These are phyloP conservation scores for Oscheius sp. DNA, from an alignment of 2,888 invertebrate species.

Conservation along the genomic window DNA sequence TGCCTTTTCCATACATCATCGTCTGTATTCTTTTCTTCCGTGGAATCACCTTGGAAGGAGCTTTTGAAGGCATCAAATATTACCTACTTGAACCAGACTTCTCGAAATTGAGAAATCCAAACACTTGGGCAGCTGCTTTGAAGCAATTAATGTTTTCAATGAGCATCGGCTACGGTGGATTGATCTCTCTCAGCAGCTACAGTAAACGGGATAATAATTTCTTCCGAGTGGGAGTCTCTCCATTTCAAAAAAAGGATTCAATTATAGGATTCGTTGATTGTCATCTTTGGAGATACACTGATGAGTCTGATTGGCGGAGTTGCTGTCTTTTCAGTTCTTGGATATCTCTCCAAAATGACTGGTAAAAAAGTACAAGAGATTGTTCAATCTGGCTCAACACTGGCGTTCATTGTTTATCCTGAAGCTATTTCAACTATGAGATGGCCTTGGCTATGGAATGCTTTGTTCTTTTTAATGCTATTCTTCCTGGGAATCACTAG, in stretches of 20 bases:
- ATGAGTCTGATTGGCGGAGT: conserved; percentile 53
- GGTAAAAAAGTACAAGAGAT: conserved; percentile 35
- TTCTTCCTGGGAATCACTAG: conserved; percentile 70
- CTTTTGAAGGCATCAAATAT: conserved; percentile 48
- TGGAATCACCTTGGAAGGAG: conserved; percentile 56
- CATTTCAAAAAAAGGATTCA: neutral
- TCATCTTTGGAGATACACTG: conserved; percentile 58
- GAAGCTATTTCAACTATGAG: conserved; percentile 70
- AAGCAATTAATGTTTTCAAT: conserved; percentile 63
- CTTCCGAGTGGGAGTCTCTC: conserved; percentile 38
- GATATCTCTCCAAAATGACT: conserved; percentile 44
- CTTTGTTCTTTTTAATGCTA: conserved; percentile 71
- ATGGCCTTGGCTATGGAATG: conserved; percentile 70
- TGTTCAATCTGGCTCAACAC: conserved; percentile 67
- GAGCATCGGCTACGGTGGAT: conserved; percentile 60
- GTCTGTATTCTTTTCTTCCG: conserved; percentile 48
- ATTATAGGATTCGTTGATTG: conserved; percentile 54
- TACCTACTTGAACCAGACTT: conserved; percentile 45
- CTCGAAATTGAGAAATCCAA: conserved; percentile 34
- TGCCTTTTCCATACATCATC: conserved; percentile 36
- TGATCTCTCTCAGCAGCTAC: conserved; percentile 60
- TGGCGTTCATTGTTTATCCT: conserved; percentile 71
- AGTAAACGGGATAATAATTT: conserved; percentile 58
- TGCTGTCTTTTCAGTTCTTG: conserved; percentile 53
- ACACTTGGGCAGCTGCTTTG: conserved; percentile 58